Percentiles rank a stretch among this genome's conserved stretches.
phyloP scores from a whole-genome alignment of 2,113 vertebrate species.

The Pantherophis guttatus region DNA sequence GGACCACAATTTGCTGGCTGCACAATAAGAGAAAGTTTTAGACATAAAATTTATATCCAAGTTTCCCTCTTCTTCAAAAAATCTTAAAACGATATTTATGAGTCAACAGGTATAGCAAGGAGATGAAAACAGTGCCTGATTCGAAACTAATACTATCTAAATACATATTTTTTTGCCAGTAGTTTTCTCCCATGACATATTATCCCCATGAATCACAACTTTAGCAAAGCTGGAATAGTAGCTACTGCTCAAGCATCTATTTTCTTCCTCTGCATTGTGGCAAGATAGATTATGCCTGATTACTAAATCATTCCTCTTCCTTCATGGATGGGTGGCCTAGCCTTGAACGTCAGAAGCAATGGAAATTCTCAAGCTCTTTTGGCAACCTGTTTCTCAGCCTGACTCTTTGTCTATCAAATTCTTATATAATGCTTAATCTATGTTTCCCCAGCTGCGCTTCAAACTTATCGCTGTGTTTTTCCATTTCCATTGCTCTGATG shows the following conservation, averaged over 20 bases:
- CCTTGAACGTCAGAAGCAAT: conserved; percentile 28
- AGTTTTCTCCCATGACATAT: conserved; percentile 46
- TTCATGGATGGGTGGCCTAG: conserved; percentile 52
- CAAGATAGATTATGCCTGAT: conserved; percentile 46
- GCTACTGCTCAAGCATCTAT: conserved; percentile 40
- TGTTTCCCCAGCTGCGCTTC: conserved; percentile 30
- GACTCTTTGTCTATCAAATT: conserved; percentile 28
- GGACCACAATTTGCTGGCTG: not conserved
- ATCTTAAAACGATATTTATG: conserved; percentile 26
- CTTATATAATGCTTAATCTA: conserved; percentile 27
- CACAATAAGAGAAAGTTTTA: not conserved
- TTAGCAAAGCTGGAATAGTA: conserved; percentile 50
- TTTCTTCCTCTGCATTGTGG: conserved; percentile 37
- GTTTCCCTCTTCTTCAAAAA: not conserved
- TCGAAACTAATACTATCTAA: conserved; percentile 30
- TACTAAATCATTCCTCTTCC: conserved; percentile 47
- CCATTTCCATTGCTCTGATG: conserved; percentile 1
- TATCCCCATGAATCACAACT: conserved; percentile 49
- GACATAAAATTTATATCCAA: not conserved
- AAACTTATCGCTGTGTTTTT: not conserved
- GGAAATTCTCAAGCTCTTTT: conserved; percentile 50
- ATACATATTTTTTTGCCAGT: conserved; percentile 22
- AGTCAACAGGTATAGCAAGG: conserved; percentile 16
- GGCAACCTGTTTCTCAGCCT: not conserved
- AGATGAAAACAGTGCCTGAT: not conserved